Evolutionary conservation across 2,113 vertebrate genomes (phyloP), one percentile per base, ranked within the genome.

Genomic region (Pipa parva): DNA sequence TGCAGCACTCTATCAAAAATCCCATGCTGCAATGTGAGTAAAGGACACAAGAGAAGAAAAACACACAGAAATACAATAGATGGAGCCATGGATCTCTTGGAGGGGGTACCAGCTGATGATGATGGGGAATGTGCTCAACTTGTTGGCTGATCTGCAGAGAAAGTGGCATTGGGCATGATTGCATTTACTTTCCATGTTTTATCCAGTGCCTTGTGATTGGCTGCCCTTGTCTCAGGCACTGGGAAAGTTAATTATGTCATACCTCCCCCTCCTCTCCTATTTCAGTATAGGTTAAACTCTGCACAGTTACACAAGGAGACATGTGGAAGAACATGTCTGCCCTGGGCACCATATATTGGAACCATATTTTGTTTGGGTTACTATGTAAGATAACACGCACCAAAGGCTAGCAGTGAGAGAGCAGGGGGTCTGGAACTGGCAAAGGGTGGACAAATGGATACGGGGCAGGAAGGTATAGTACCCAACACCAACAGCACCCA

Each of bases 171-270:
- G 3, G 21, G 8, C 12, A 45, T 2, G 2, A 3, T 5, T 5
- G 25, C 37, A 22, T 2, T 12, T 12, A 17, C 18, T 31, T 52
- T 56, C 52, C 52, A 66, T 56, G 36, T 48, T 56, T 8, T 12
- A 20, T 6, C 12, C 18, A 28, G 22, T 12, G 18, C 3, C 15
- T 39, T 28, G 52, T 56, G 63, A 66, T 66, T 66, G 63, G 63
- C 42, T 61, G 59, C 9, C 11, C 55, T 2, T 11, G 12, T 21
- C 6, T 27, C 21, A 63, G 2, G 50, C 2, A 9, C 18, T 9
- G 12, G 36, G 3, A 18, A 49, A 42, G 63, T 15, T 39, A 18
- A 7, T 52, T 18, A 26, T 37, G n/a, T n/a, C n/a, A n/a, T 31
- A 29, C 49, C 48, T 24, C 36, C 18, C 48, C 62, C 20, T 21